A percentile compares a stretch with the other conserved stretches of the same genome.
phyloP scores from a whole-genome alignment of 1,140 invertebrate genomes.

The Gonioctena quinquepunctata region DNA sequence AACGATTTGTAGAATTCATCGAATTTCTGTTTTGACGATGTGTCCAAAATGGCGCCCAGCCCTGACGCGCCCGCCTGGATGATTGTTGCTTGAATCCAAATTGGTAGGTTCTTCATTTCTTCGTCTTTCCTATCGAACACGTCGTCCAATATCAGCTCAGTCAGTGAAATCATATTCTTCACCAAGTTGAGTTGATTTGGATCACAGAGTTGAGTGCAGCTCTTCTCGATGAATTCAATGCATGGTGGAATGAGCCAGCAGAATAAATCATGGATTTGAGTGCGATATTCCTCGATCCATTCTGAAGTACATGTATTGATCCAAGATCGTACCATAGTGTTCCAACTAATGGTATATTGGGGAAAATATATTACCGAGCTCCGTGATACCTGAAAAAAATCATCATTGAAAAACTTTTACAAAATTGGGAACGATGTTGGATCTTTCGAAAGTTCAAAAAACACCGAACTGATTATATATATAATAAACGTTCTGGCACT shows the following conservation, averaged over 20 bases:
- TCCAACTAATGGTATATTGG: constrained; percentile 69
- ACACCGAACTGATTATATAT: too few relatives aligned
- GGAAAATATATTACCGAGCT: constrained; percentile 94
- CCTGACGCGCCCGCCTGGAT: constrained; percentile 80
- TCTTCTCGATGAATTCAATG: constrained; percentile 66
- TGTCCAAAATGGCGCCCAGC: constrained; percentile 74
- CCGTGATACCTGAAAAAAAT: constrained; percentile 61
- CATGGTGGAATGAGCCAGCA: constrained; percentile 75
- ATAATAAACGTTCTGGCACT: too few relatives aligned
- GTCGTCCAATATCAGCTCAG: constrained; percentile 77
- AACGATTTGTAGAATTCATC: constrained; percentile 69
- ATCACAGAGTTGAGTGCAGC: constrained; percentile 67
- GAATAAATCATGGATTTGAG: constrained; percentile 68
- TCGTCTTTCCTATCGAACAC: constrained; percentile 64
- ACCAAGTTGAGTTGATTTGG: constrained; percentile 75
- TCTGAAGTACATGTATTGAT: constrained; percentile 63
- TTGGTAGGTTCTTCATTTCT: constrained; percentile 65
- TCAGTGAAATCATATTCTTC: constrained; percentile 71
- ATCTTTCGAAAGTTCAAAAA: too few relatives aligned
- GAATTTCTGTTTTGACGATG: constrained; percentile 71
- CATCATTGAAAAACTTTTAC: neutral
- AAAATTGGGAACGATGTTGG: too few relatives aligned
- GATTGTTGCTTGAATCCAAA: constrained; percentile 78
- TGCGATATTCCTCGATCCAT: constrained; percentile 67
- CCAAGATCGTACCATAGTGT: constrained; percentile 76